Base-by-base conservation (phyloP, 2,797 vertebrate species). In the Typhlichthys eigenmanni region DNA sequence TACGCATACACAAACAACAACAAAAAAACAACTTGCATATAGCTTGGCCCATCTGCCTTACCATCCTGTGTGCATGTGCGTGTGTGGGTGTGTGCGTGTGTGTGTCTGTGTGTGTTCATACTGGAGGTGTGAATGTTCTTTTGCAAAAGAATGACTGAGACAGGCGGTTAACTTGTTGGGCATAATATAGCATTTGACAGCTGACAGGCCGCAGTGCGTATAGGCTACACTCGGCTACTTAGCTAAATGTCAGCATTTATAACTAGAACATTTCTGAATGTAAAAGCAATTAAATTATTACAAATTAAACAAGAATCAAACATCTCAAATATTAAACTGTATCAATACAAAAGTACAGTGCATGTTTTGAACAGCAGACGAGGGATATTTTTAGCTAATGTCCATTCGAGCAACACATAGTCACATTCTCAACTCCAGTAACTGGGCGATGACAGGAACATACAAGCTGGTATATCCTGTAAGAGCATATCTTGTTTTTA, bases 81-180 rank as follows among this genome's bases (percentile, higher is more conserved):
- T 34, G 46, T 62, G 62, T 64, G 47, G 4, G 49, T 34, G 46
- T 62, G 62, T 64, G 47, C 47, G 45, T 17, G 5, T 62, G 32
- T 47, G 45, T 56, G 34, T 59, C 54, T 0, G 47, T n/a, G 29
- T 45, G 13, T 46, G 1, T 60, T 49, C 54, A 57, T 55, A 71
- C 16, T 61, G 58, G 72, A 66, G 60, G 81, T 76, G 82, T 69
- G 69, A 76, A 83, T 74, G 77, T 80, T 71, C 68, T 66, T 60
- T 60, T 68, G 14, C 71, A 57, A 62, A 53, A 52, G 65, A 74
- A 54, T 68, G 61, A 9, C 34, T 60, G 13, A 29, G 65, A 73
- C 59, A 66, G 43, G 52, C 38, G 16, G 43, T 51, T 57, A 64
- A 59, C 72, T 64, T 60, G 48, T 69, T 57, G 69, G 47, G 54